Evolutionary conservation across 2,888 invertebrate species (phyloP).

Genomic region (Theristus sp.): DNA sequence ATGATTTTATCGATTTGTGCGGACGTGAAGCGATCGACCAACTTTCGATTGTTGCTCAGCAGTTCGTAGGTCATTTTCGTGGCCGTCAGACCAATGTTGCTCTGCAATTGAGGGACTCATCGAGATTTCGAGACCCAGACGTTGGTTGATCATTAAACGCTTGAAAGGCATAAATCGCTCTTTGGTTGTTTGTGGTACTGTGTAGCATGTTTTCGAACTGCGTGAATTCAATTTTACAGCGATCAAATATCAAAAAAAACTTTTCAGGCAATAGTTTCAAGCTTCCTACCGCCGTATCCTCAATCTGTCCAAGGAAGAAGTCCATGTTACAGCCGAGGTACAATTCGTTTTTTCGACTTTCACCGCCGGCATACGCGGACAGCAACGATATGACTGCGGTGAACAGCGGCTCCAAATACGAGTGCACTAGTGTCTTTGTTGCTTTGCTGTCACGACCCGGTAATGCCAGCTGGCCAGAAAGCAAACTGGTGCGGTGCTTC

Average conservation of each 20-base stretch:
- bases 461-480: neutral
- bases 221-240: too few species aligned
- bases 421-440: neutral
- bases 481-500: constrained; percentile 21
- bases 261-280: neutral
- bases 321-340: constrained; percentile 32
- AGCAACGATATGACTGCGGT: constrained; percentile 21
- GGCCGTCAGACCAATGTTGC: neutral
- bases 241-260: too few species aligned
- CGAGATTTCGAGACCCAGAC: too few species aligned
- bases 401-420: constrained; percentile 1
- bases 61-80: constrained; percentile 4
- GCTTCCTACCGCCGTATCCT: constrained; percentile 16
- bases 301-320: constrained; percentile 33
- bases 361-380: constrained; percentile 28
- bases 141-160: too few species aligned
- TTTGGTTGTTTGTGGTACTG: too few species aligned
- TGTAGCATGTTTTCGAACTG: too few species aligned
- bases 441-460: neutral
- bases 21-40: constrained; percentile 1
- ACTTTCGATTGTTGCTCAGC: constrained; percentile 1
- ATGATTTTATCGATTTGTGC: constrained; percentile 2
- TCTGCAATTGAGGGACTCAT: neutral
- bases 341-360: constrained; percentile 31
- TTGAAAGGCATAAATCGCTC: too few species aligned